Base-by-base conservation (phyloP, 2,888 invertebrate genomes). In the Leptopterna dolabrata region DNA sequence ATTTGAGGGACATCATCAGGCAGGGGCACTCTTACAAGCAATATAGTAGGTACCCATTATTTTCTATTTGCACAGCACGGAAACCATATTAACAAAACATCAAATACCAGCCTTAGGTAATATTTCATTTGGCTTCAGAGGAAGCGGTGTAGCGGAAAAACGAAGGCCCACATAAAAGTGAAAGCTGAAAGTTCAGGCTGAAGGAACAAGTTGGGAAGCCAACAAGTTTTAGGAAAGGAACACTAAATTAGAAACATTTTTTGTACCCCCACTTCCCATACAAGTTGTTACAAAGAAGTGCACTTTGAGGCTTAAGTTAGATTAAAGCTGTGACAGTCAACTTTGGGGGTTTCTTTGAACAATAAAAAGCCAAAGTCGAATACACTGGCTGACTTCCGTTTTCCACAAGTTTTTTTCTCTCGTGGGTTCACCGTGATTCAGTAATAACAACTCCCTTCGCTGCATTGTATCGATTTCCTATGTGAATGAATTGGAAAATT, bases 241-340 rank as follows among this genome's bases (percentile, higher is more conserved):
- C 45, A 78, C 76, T 76, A 41, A 76, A 76, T 41, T 76, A 45
- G 78, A 78, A 78, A 78, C 45, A 78, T 78, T 78, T 78, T 78
- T 78, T 78, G 41, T 36, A 36, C 27, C 45, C 78, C 19, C 45
- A 7, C 78, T 19, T 14, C 43, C 78, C 45, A 45, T 78, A 83
- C 70, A 83, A 83, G 83, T 83, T 83, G 36, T 70, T 70, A 70
- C 63, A 70, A 70, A 63, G 55, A 83, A 83, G 83, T 83, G 83
- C 83, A 83, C 83, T 83, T 70, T 45, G 63, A 19, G 41, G 83
- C 41, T 83, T 83, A 70, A 83, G 83, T 70, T 70, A 83, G 70
- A 70, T 83, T 83, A 83, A 83, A 83, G 78, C 78, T 45, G 78
- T 78, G 78, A 78, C 78, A 45, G 41, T 78, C 19, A 78, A 78